Base-by-base conservation (phyloP, 1,140 invertebrate species). In the Megalopta genalis region DNA sequence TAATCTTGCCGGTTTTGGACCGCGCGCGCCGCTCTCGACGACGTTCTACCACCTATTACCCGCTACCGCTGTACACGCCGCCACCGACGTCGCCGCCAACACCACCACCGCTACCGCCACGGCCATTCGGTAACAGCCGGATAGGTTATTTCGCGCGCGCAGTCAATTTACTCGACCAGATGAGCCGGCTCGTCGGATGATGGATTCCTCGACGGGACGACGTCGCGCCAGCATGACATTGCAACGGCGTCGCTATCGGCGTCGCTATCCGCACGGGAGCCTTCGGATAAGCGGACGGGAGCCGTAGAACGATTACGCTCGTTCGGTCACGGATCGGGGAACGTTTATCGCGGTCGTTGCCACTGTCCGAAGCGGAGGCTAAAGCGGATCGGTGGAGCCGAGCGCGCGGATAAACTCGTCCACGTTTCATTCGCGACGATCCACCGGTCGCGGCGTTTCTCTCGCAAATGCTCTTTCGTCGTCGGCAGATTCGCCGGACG, bases 131-230 rank as follows among this genome's bases (percentile, higher is more conserved):
- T 76, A 88, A 85, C 86, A 73, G 63, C 79, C 46, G 64, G 67
- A 62, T 77, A 77, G 78, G 82, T 83, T 90, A 91, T 90, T 91
- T 89, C 88, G 83, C 88, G 87, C 90, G 90, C 89, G 89, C 90
- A 90, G 87, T 90, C 88, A 90, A 90, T 91, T 90, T 90, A 86
- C 62, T 54, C 64, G 66, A 14, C 60, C 64, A 85, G 82, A 90
- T 87, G 87, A 86, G 75, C 77, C 60, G 68, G 70, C 84, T 82
- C 65, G 70, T 65, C 57, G 60, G 69, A 81, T 89, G 86, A 90
- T 89, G 86, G 85, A 90, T 89, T 83, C 60, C 73, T 67, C 76
- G 82, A 77, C 86, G 74, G 85, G 64, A 83, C 72, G 82, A 66
- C 27, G 60, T 77, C 74, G 39, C 9, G 16, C 39, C 16, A 14